A percentile compares a stretch with the other conserved stretches of the same genome.
These are phyloP conservation scores for Digitonthophagus gazella DNA, from an alignment of 2,888 invertebrate genomes.

Conservation along the genomic window DNA sequence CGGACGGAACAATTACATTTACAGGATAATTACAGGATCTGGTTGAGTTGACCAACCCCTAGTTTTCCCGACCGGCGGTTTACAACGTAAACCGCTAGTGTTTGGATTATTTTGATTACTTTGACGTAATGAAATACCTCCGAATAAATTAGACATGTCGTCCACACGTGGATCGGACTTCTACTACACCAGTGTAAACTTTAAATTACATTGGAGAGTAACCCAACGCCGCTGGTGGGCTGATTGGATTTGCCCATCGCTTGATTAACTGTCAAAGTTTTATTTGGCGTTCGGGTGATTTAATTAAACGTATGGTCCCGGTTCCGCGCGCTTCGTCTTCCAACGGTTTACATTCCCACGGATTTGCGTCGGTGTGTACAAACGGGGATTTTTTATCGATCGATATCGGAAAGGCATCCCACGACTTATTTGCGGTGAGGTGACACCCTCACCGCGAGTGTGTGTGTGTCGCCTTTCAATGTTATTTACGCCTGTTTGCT, in stretches of 20 bases:
- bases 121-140: not conserved
- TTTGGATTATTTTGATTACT: not conserved
- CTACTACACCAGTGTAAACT: not conserved
- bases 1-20: not conserved
- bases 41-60: not conserved
- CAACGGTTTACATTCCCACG: conserved; percentile 8
- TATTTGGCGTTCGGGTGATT: not conserved
- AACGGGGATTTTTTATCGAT: conserved; percentile 23
- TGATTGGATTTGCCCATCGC: not conserved
- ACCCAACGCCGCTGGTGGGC: not conserved
- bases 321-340: not conserved
- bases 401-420: conserved; percentile 20
- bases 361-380: conserved; percentile 11
- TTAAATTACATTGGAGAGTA: not conserved
- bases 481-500: conserved; percentile 10
- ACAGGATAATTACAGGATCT: not conserved
- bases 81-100: not conserved
- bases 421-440: conserved; percentile 14
- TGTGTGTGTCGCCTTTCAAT: not conserved
- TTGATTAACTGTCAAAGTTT: not conserved
- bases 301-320: not conserved
- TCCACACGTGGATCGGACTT: not conserved
- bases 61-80: not conserved
- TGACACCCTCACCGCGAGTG: conserved; percentile 9
- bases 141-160: not conserved